Conservation (phyloP, 2,888 invertebrate genomes). For the Eurois occulta region DNA sequence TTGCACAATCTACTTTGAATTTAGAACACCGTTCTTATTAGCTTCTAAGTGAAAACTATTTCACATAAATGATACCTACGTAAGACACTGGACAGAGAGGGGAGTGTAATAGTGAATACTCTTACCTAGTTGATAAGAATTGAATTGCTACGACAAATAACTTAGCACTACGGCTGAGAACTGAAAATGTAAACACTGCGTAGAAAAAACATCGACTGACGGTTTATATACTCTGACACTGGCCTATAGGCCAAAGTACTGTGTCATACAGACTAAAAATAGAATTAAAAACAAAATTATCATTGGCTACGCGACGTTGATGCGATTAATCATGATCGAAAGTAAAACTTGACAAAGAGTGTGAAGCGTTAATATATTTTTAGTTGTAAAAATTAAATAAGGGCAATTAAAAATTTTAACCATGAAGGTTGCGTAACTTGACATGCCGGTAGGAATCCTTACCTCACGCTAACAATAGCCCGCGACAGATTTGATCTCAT, state of each 20-base stretch:
- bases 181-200: conserved; percentile 53
- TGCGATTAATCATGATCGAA: conserved; percentile 20
- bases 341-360: not conserved
- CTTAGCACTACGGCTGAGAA: not conserved
- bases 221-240: conserved; percentile 31
- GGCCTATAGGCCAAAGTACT: not conserved
- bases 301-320: not conserved
- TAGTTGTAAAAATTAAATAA: conserved; percentile 9
- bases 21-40: not conserved
- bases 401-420: not conserved
- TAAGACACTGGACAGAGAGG: not conserved
- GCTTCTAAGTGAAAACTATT: not conserved
- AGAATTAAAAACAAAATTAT: conserved; percentile 33
- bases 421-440: conserved; percentile 82
- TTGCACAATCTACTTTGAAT: not conserved
- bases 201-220: conserved; percentile 26
- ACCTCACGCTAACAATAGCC: conserved; percentile 82
- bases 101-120: not conserved
- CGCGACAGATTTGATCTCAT: conserved; percentile 78
- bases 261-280: conserved; percentile 41
- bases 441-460: conserved; percentile 72
- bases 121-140: conserved; percentile 29
- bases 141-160: not conserved
- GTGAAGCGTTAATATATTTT: conserved; percentile 3
- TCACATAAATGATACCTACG: not conserved